Percentiles rank a stretch among this genome's conserved stretches.
phyloP scores from a whole-genome alignment of 1,140 invertebrate species.

The Macrotrachela quadricornifera region DNA sequence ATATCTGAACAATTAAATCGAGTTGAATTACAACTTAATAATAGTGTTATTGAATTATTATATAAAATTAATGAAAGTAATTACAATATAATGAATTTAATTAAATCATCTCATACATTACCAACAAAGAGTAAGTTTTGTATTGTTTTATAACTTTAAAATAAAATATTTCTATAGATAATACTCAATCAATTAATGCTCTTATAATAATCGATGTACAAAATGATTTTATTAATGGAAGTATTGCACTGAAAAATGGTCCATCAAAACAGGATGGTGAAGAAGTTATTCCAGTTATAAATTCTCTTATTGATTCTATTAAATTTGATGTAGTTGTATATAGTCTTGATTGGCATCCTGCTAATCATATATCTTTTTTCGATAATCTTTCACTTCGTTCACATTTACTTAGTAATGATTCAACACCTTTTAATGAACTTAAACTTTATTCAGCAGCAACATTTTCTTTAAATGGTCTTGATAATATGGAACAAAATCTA shows the following conservation, averaged over 20 bases:
- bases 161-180: no score
- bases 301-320: constrained; percentile 55
- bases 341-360: constrained; percentile 87
- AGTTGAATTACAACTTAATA: no score
- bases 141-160: no score
- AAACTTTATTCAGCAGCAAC: no score
- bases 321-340: constrained; percentile 80
- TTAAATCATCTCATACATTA: no score
- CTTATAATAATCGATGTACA: constrained; percentile 87
- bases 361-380: constrained; percentile 83
- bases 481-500: constrained; percentile 28
- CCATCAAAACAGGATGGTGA: constrained; percentile 57
- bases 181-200: constrained; percentile 25
- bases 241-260: constrained; percentile 71
- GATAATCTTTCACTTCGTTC: constrained; percentile 46
- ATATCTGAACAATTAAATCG: no score
- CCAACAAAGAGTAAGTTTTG: no score
- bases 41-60: no score
- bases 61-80: no score
- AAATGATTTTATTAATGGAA: constrained; percentile 89
- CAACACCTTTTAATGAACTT: no score
- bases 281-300: constrained; percentile 51
- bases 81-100: no score
- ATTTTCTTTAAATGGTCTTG: constrained; percentile 26
- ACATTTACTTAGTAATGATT: no score